Evolutionary conservation across 2,888 invertebrate genomes (phyloP).

Genomic region (Stenichneumon culpator): DNA sequence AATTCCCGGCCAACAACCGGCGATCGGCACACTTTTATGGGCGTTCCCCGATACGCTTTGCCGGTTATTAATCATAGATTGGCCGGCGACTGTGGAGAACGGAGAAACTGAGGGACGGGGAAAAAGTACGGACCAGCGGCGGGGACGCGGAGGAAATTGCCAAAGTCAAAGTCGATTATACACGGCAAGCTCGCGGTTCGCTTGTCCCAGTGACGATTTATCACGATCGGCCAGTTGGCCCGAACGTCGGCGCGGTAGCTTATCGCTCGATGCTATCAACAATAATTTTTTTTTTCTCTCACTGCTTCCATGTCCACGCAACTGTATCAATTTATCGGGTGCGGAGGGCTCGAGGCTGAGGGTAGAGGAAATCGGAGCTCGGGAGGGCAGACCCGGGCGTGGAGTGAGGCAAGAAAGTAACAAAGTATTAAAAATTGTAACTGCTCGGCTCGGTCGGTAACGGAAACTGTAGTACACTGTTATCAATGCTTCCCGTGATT

Average conservation of each 20-base stretch:
- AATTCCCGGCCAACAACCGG: not conserved
- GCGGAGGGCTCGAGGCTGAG: not conserved
- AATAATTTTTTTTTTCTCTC: slow-evolving; percentile 35
- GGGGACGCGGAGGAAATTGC: slow-evolving; percentile 48
- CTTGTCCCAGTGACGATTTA: slow-evolving; percentile 73
- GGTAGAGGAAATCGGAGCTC: not conserved
- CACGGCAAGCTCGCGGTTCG: slow-evolving; percentile 68
- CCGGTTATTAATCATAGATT: not conserved
- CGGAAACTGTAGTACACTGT: too few species aligned
- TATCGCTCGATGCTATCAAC: slow-evolving; percentile 50
- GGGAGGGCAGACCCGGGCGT: not conserved
- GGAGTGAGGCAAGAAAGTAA: not conserved
- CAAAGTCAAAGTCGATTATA: slow-evolving; percentile 65
- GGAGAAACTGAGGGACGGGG: not conserved
- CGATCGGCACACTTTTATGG: not conserved
- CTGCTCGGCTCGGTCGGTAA: too few species aligned
- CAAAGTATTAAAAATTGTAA: too few species aligned
- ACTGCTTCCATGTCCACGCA: slow-evolving; percentile 9
- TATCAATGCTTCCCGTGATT: too few species aligned
- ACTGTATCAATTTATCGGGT: slow-evolving; percentile 54
- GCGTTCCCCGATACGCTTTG: not conserved
- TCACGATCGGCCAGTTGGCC: slow-evolving; percentile 72
- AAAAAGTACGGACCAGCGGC: slow-evolving; percentile 13
- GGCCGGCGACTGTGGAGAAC: slow-evolving; percentile 11
- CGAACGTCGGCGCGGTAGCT: slow-evolving; percentile 33